These are phyloP conservation scores for Lates japonicus DNA, from an alignment of 2,797 vertebrate genomes.

Conservation along the genomic window DNA sequence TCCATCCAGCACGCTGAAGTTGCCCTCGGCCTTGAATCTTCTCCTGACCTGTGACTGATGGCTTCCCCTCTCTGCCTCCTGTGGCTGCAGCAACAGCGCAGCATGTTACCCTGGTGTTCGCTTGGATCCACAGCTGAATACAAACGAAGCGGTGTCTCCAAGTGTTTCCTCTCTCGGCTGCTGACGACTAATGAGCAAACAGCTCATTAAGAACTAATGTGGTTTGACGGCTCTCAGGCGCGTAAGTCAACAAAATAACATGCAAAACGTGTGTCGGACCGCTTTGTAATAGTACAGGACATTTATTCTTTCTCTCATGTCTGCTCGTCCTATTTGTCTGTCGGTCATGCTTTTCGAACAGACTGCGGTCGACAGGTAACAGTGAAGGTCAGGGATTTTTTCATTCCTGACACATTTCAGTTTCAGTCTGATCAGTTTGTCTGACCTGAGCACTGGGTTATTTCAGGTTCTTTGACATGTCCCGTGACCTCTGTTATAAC, in stretches of 20 bases:
- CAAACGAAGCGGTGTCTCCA: slow-evolving; percentile 16
- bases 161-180: background rate
- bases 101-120: slow-evolving; percentile 34
- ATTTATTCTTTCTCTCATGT: background rate
- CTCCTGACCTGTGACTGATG: background rate
- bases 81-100: slow-evolving; percentile 20
- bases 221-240: slow-evolving; percentile 17
- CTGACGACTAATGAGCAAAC: slow-evolving; percentile 47
- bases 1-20: too few species aligned
- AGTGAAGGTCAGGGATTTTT: background rate
- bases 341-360: background rate
- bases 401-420: too few species aligned
- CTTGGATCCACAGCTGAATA: slow-evolving; percentile 28
- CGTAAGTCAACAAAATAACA: background rate
- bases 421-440: too few species aligned
- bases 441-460: too few species aligned
- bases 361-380: background rate
- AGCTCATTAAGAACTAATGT: slow-evolving; percentile 54
- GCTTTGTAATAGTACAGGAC: background rate
- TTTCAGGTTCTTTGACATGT: background rate
- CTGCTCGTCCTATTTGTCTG: background rate
- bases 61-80: background rate
- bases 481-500: too few species aligned
- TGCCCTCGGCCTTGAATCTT: too few species aligned
- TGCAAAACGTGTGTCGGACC: background rate